Evolutionary conservation across 2,888 invertebrate species (phyloP).

Genomic region (Callimorpha dominula): DNA sequence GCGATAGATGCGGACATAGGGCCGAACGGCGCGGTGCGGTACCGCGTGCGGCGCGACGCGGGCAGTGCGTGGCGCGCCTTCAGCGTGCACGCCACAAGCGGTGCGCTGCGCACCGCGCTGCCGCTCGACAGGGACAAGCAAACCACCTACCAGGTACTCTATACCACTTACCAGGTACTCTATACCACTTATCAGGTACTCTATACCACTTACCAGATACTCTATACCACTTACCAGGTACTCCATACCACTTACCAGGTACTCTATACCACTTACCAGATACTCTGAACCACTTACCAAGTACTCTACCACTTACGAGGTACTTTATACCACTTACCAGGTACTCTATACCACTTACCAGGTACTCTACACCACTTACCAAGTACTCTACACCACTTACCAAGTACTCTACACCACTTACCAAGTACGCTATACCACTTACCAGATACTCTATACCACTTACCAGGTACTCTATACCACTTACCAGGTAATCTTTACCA

Average conservation of each 20-base stretch:
- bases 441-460: conserved; percentile 60
- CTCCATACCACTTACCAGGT: background rate
- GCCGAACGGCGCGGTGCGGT: conserved; percentile 95
- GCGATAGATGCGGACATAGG: conserved; percentile 97
- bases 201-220: conserved; percentile 81
- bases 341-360: no score
- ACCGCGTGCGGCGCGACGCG: conserved; percentile 93
- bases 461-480: background rate
- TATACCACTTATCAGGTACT: background rate
- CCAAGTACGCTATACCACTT: conserved; percentile 71
- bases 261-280: no score
- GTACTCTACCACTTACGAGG: conserved; percentile 81
- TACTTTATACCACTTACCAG: background rate
- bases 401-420: no score
- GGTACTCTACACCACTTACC: no score
- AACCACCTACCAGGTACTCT: conserved; percentile 93
- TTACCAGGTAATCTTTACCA: background rate
- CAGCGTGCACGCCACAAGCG: conserved; percentile 92
- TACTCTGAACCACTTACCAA: no score
- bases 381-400: background rate
- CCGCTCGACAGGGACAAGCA: conserved; percentile 94
- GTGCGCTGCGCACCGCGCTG: conserved; percentile 90
- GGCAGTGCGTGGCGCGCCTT: conserved; percentile 94
- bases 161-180: conserved; percentile 91
- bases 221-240: background rate